Evolutionary conservation across 2,113 vertebrate genomes (phyloP).

Genomic region (Tretioscincus oriximinensis): DNA sequence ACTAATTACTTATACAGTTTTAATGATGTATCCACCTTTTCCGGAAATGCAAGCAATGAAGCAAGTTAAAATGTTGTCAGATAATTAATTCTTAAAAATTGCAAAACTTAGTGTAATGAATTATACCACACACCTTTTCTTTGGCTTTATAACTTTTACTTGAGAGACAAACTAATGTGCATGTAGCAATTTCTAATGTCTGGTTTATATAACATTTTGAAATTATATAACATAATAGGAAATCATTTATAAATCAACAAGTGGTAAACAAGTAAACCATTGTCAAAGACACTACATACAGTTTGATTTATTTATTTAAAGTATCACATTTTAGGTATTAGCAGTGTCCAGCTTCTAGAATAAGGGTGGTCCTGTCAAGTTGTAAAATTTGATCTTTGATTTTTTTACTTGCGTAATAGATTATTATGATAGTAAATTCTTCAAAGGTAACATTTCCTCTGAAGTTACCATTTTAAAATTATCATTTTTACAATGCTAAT

Average conservation of each 20-base stretch:
- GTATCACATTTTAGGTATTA: background rate
- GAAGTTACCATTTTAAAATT: too few relatives aligned
- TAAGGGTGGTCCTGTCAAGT: background rate
- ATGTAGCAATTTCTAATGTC: too few relatives aligned
- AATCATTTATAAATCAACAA: background rate
- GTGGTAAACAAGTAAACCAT: conserved; percentile 6
- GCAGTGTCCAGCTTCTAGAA: conserved; percentile 22
- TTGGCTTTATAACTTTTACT: background rate
- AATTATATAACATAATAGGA: too few relatives aligned
- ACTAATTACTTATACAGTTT: background rate
- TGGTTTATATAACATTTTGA: too few relatives aligned
- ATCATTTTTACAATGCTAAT: background rate
- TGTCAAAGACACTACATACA: background rate
- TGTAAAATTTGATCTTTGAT: background rate
- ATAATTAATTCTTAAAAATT: conserved; percentile 28
- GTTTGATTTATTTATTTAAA: background rate
- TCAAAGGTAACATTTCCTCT: background rate
- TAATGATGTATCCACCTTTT: conserved; percentile 31
- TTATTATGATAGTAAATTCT: background rate
- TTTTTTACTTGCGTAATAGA: background rate
- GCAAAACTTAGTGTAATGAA: conserved; percentile 30
- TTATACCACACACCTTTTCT: background rate
- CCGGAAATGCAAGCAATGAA: conserved; percentile 20
- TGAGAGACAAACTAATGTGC: conserved; percentile 1
- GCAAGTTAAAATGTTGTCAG: conserved; percentile 16